Evolutionary conservation across 2,888 invertebrate species (phyloP), one percentile per base, ranked within the genome.

Genomic region (Campopleginae sp.): DNA sequence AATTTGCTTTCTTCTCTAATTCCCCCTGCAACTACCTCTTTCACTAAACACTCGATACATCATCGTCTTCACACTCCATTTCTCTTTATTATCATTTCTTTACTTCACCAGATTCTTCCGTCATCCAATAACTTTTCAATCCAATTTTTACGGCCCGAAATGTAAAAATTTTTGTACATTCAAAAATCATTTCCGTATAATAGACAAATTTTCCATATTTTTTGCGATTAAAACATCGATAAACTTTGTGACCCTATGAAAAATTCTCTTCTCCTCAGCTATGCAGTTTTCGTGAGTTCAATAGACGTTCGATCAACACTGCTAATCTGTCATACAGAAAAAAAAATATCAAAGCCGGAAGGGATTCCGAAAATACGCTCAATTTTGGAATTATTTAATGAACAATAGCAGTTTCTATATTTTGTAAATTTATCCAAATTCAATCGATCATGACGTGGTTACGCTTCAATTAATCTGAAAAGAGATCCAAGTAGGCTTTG

Each of bases 1-100:
- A 74, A 82, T 77, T 80, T 76, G 75, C 86, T 88, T 87, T 86
- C 85, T 83, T 88, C 87, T 88, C 74, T 87, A 84, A 84, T 79
- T 86, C 44, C 70, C 68, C 80, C 82, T 75, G 66, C 76, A 82
- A 86, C 54, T 66, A 81, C 82, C 68, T 54, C 70, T 61, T 46
- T 63, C 48, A 66, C 33, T 19, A 14, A 8, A 48, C 58, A 58
- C 58, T 58, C 23, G 6, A 58, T 58, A 27, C 58, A 46, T 46
- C 27, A 46, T 65, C 65, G 17, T 31, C 58, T 58, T 58, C 27
- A 4, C 27, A 14, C 58, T 58, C 58, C 58, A 58, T 58, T 58
- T 27, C 6, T 58, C 58, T 58, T 58, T 27, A 14, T 58, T 1
- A 51, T 8, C 27, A 14, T 27, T 27, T 27, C 27, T 27, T 27